Percentiles rank a stretch among this genome's conserved stretches.
These are phyloP conservation scores for Rhizomys pruinosus DNA, from an alignment of 2,113 vertebrate genomes.

Conservation along the genomic window DNA sequence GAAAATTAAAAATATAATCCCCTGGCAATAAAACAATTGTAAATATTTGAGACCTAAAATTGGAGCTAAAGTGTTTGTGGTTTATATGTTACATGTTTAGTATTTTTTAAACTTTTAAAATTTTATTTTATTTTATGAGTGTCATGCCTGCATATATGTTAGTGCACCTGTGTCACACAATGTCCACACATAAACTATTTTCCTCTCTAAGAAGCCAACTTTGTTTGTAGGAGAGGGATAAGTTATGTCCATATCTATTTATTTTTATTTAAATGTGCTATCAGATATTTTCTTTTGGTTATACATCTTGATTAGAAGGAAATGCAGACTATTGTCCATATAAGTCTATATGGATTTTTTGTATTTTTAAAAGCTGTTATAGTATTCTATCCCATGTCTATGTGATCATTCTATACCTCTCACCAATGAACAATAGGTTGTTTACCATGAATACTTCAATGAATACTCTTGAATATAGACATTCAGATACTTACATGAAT, in stretches of 20 bases:
- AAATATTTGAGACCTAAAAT: neutral
- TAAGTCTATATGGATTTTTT: neutral
- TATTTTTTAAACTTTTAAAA: too few relatives aligned
- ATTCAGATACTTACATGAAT: neutral
- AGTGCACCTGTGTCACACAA: too few relatives aligned
- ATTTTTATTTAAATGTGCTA: neutral
- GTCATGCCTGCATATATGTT: too few relatives aligned
- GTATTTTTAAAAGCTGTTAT: neutral
- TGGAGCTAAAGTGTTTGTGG: neutral
- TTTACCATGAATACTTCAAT: neutral
- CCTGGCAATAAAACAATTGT: neutral
- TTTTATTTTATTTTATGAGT: too few relatives aligned
- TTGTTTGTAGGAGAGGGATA: neutral
- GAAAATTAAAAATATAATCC: neutral
- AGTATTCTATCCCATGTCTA: neutral
- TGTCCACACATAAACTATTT: too few relatives aligned
- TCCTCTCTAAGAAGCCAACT: accelerated
- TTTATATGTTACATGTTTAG: neutral
- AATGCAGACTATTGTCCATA: neutral
- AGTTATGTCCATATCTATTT: neutral
- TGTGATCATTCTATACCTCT: neutral
- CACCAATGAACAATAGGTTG: neutral
- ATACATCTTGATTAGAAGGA: neutral
- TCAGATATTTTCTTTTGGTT: neutral
- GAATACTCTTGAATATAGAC: neutral